Evolutionary conservation across 2,797 vertebrate species (phyloP), one percentile per base, ranked within the genome.

Genomic region (Chelon auratus): DNA sequence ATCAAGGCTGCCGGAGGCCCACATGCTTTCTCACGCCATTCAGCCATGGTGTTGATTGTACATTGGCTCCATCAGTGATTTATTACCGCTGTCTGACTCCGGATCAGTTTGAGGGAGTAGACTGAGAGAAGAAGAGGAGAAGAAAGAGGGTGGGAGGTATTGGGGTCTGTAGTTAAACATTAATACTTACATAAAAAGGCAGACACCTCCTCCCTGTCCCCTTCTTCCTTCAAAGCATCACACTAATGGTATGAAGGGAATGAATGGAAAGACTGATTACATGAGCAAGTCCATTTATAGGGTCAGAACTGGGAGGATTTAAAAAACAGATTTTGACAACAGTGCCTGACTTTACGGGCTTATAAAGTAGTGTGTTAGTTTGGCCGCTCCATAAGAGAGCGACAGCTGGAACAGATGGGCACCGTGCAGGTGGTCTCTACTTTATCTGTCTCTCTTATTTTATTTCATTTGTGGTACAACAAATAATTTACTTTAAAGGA

Each of bases 251-350:
- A 83, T 83, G 84, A 89, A 68, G 75, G 91, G 85, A 91, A 87
- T 75, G 72, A 91, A 89, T 87, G 90, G 91, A 93, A 94, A 93
- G 85, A 89, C 60, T 92, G 84, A 91, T 91, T 92, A 91, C 75
- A 92, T 76, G 63, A 84, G 75, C 72, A 71, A 72, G 73, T 76
- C 43, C 30, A 82, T 81, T 83, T 82, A 84, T 85, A 72, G 77
- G 85, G 84, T 93, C 68, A 86, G 82, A 89, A 85, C 70, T 60
- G 75, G 72, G 62, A 78, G 56, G 82, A 85, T 91, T 82, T 62
- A 73, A 86, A 91, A 89, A 91, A 75, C 84, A 75, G 67, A 77
- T 89, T 88, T 85, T 84, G 89, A 90, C 87, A 89, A 76, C 85
- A 53, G 45, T 69, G 76, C 60, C 75, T 86, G 80, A 76, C 68